Percentiles rank a stretch among this genome's conserved stretches.
Evolutionary conservation across 1,140 invertebrate species (phyloP).

Genomic region (Augochlora pura): DNA sequence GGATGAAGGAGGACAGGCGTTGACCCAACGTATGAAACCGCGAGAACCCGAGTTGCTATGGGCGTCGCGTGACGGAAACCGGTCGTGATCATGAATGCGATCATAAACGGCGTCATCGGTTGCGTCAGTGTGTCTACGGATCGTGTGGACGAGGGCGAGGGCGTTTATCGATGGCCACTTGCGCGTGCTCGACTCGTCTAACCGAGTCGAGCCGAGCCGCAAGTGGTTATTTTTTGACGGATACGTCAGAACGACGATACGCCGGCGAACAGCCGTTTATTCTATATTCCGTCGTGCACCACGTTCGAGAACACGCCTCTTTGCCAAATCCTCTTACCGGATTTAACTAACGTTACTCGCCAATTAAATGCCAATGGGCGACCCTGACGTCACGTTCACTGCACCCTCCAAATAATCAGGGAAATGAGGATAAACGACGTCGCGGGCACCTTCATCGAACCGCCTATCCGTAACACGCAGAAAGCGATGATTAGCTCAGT

Average conservation of each 20-base stretch:
- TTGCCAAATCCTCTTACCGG: constrained; percentile 40
- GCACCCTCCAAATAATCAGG: not conserved
- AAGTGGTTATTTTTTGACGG: constrained; percentile 64
- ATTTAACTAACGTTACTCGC: constrained; percentile 35
- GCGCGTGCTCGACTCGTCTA: not conserved
- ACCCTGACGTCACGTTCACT: not conserved
- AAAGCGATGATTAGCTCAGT: no score
- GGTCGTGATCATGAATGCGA: constrained; percentile 14
- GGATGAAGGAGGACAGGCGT: no score
- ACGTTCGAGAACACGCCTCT: not conserved
- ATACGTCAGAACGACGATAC: constrained; percentile 41
- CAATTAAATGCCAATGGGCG: constrained; percentile 45
- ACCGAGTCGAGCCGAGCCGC: constrained; percentile 12
- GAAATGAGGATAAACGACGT: not conserved
- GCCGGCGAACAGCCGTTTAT: constrained; percentile 30
- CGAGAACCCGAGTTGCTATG: not conserved
- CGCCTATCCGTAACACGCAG: no score
- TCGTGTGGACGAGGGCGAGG: constrained; percentile 8
- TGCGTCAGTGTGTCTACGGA: constrained; percentile 41
- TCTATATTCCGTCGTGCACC: constrained; percentile 3
- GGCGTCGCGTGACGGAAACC: not conserved
- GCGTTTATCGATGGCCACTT: constrained; percentile 59
- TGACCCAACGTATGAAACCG: no score
- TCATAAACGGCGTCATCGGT: constrained; percentile 48
- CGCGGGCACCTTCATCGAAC: no score